A percentile compares a stretch with the other conserved stretches of the same genome.
Evolutionary conservation across 2,888 invertebrate species (phyloP).

Genomic region (Chrysomela aeneicollis): DNA sequence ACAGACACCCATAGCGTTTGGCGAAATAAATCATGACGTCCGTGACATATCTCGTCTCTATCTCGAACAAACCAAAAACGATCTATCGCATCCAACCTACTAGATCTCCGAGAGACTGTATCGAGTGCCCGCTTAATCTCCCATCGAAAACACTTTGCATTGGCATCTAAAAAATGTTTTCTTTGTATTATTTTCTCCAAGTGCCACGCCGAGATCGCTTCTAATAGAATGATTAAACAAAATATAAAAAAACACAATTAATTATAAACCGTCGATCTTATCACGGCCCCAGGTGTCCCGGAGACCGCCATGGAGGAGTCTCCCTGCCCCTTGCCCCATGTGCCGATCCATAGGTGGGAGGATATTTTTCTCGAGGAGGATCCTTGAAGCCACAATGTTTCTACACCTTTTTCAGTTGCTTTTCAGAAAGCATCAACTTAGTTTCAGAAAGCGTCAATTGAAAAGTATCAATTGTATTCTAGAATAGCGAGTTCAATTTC

Average conservation of each 20-base stretch:
- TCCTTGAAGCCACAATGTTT: no score
- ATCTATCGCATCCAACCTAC: conserved; percentile 9
- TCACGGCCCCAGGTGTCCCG: conserved; percentile 60
- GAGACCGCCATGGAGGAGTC: conserved; percentile 44
- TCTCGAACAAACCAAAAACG: conserved; percentile 18
- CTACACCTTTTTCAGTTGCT: no score
- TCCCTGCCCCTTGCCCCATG: conserved; percentile 21
- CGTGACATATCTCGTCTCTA: conserved; percentile 15
- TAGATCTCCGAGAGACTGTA: conserved; percentile 9
- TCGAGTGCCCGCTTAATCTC: conserved; percentile 15
- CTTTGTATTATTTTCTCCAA: conserved; percentile 46
- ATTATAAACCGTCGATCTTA: conserved; percentile 61
- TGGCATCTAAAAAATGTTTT: conserved; percentile 57
- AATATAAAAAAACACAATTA: conserved; percentile 63
- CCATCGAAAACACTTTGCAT: conserved; percentile 52
- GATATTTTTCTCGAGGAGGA: not conserved
- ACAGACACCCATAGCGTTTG: conserved; percentile 16
- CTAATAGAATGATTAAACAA: conserved; percentile 63
- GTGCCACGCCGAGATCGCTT: conserved; percentile 51
- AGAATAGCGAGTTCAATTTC: no score
- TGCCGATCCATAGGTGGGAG: not conserved
- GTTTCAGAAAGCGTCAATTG: no score
- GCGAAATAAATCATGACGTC: conserved; percentile 22
- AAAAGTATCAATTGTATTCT: no score
- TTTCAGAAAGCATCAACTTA: no score